phyloP scores from a whole-genome alignment of 1,140 invertebrate species.

The Ceratina australensis region DNA sequence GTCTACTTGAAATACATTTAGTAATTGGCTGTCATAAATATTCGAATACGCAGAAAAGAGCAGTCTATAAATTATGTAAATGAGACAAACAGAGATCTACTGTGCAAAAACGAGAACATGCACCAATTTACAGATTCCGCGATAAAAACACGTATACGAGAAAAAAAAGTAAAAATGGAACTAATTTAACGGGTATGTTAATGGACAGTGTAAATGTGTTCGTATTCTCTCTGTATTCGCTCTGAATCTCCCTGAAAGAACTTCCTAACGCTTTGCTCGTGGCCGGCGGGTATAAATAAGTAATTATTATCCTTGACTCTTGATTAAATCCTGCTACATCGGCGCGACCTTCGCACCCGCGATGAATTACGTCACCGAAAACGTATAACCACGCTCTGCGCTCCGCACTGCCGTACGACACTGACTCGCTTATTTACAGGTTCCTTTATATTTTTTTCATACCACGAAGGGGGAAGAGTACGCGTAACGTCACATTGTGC shows the following conservation, averaged over 20 bases:
- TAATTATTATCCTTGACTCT: slow-evolving; percentile 61
- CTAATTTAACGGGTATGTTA: neutral
- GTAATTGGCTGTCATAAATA: too few species aligned
- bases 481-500: too few species aligned
- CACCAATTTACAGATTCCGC: too few species aligned
- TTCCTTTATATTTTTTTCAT: slow-evolving; percentile 3
- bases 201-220: neutral
- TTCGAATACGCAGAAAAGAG: too few species aligned
- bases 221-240: too few species aligned
- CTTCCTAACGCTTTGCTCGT: neutral
- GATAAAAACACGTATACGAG: too few species aligned
- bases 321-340: slow-evolving; percentile 62
- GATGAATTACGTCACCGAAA: slow-evolving; percentile 58
- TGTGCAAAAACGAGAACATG: too few species aligned
- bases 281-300: slow-evolving; percentile 44
- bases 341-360: slow-evolving; percentile 47
- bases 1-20: too few species aligned
- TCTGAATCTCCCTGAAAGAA: neutral
- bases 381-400: slow-evolving; percentile 13
- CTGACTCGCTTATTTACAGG: neutral
- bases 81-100: too few species aligned
- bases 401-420: slow-evolving; percentile 8
- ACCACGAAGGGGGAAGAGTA: neutral
- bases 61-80: too few species aligned
- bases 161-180: too few species aligned